Evolutionary conservation across 2,888 invertebrate species (phyloP), one percentile per base, ranked within the genome.

Genomic region (Thera britannica): DNA sequence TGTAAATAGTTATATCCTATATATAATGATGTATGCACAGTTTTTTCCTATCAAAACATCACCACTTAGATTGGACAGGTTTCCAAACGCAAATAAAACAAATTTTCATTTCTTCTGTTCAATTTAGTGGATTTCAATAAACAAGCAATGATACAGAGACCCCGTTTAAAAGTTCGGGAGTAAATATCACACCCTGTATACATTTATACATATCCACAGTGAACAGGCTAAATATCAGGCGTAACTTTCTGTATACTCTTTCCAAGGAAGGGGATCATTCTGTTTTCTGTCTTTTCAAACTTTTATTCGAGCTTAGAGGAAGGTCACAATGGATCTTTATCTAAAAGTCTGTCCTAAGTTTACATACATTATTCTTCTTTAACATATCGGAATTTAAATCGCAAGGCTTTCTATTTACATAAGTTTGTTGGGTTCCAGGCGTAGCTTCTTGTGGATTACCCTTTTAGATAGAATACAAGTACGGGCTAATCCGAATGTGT

Each of bases 251-350:
- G 79, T 9, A 9, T 46, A 46, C 44, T 83, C 78, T 80, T 80
- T 78, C 68, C 70, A 73, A 75, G 73, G 78, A 80, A 76, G 82
- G 80, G 77, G 76, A 67, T 64, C 58, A 64, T 70, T 67, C 61
- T 67, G 62, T 77, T 75, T 78, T 79, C 77, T 76, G 74, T 67
- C 72, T 78, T 75, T 78, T 76, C 72, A 78, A 81, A 83, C 79
- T 81, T 82, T 81, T 71, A 75, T 75, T 73, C 76, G 70, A 74
- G 74, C 76, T 80, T 81, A 75, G 62, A 77, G 74, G 65, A 75
- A 82, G 79, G 78, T 81, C 81, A 77, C 80, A 75, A 78, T 80
- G 79, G 80, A 82, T 82, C 78, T 79, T 75, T 80, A 80, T 83
- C 78, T 80, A 65, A 79, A 79, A 83, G 78, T 77, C 76, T 69